phyloP scores from a whole-genome alignment of 1,140 invertebrate species.

The Drosophila asahinai region DNA sequence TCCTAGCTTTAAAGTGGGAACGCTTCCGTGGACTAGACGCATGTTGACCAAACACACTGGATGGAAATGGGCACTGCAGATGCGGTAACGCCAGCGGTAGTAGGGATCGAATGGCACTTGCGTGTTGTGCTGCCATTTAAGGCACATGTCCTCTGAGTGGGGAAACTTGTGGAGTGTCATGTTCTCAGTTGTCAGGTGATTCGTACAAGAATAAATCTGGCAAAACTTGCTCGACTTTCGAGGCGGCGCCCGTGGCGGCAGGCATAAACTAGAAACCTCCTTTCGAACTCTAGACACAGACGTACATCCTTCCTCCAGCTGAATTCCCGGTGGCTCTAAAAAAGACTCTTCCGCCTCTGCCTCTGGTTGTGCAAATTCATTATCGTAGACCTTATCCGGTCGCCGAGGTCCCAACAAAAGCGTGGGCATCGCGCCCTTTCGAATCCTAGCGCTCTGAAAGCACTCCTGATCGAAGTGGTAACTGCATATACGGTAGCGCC shows the following conservation, averaged over 20 bases:
- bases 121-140: conserved; percentile 75
- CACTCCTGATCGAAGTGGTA: conserved; percentile 63
- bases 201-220: conserved; percentile 63
- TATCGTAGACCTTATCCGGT: conserved; percentile 49
- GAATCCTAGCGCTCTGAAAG: conserved; percentile 58
- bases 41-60: conserved; percentile 64
- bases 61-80: conserved; percentile 77
- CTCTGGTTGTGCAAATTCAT: conserved; percentile 50
- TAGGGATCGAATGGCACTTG: conserved; percentile 69
- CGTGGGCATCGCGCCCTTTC: conserved; percentile 64
- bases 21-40: conserved; percentile 70
- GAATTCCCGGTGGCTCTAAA: neutral
- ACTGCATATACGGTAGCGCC: conserved; percentile 77
- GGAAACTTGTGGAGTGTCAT: conserved; percentile 72
- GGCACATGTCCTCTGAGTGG: conserved; percentile 60
- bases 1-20: conserved; percentile 71
- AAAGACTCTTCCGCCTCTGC: conserved; percentile 24
- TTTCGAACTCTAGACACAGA: neutral
- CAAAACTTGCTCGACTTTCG: conserved; percentile 72
- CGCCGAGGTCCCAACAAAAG: conserved; percentile 48
- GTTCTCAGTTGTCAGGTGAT: conserved; percentile 66
- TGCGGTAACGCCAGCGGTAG: conserved; percentile 68
- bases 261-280: conserved; percentile 21
- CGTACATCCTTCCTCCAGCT: neutral
- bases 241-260: conserved; percentile 49